Conservation (phyloP, 2,888 invertebrate species). For the Schrankia costaestrigalis region DNA sequence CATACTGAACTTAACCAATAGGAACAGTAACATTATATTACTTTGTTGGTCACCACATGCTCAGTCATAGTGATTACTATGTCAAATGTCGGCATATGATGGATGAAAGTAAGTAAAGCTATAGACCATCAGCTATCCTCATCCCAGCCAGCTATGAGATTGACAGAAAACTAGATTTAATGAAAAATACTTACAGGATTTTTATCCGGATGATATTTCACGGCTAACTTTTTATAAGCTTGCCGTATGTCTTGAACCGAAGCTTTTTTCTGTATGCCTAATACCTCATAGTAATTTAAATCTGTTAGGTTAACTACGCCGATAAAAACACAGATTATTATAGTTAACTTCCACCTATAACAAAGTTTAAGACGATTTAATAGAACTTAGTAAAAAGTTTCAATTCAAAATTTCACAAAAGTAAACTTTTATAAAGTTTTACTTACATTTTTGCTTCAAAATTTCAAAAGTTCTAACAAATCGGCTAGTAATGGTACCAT, state of each 20-base stretch:
- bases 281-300: conserved; percentile 81
- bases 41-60: too few species aligned
- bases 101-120: too few species aligned
- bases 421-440: conserved; percentile 1
- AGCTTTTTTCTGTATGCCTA: conserved; percentile 84
- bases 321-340: conserved; percentile 39
- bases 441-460: conserved; percentile 26
- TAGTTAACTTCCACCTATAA: conserved; percentile 50
- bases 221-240: conserved; percentile 89
- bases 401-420: background rate
- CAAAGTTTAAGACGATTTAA: conserved; percentile 3
- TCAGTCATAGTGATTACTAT: too few species aligned
- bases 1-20: too few species aligned
- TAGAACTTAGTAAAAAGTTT: too few species aligned
- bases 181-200: conserved; percentile 72
- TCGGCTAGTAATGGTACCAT: background rate
- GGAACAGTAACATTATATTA: too few species aligned
- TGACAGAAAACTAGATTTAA: too few species aligned
- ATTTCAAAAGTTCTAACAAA: background rate
- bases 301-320: conserved; percentile 52
- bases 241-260: conserved; percentile 85
- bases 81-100: too few species aligned
- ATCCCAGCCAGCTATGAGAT: too few species aligned
- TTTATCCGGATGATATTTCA: conserved; percentile 89
- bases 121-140: too few species aligned